Evolutionary conservation across 2,797 vertebrate genomes (phyloP).

Genomic region (Crenichthys baileyi): DNA sequence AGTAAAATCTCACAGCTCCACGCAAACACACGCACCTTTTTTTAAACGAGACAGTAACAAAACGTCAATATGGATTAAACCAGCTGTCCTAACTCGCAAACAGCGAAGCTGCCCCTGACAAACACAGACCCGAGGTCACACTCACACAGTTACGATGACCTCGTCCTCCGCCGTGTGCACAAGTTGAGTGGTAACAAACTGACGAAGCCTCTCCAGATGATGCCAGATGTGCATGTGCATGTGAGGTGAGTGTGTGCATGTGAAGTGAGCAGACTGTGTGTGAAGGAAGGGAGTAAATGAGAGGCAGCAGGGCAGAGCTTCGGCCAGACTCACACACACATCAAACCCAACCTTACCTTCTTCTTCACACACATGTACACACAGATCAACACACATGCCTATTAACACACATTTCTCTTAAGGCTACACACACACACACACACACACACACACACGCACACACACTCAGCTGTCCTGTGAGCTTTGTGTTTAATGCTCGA

Average conservation of each 20-base stretch:
- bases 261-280: constrained; percentile 32
- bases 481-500: constrained; percentile 51
- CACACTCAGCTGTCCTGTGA: constrained; percentile 40
- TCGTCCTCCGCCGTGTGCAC: constrained; percentile 18
- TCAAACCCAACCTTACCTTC: constrained; percentile 12
- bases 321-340: constrained; percentile 27
- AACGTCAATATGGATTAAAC: constrained; percentile 35
- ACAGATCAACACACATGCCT: too few relatives aligned
- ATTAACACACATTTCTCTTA: not conserved
- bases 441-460: constrained; percentile 23
- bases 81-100: constrained; percentile 34
- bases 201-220: constrained; percentile 59
- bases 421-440: constrained; percentile 16
- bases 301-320: constrained; percentile 43
- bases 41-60: constrained; percentile 30
- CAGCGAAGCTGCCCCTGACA: constrained; percentile 34
- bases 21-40: not conserved
- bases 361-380: constrained; percentile 9
- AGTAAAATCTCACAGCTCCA: constrained; percentile 1
- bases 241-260: not conserved
- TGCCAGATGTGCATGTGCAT: constrained; percentile 59
- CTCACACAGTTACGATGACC: constrained; percentile 6
- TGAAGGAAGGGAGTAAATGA: constrained; percentile 55
- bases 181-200: constrained; percentile 58
- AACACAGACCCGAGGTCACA: constrained; percentile 57